Conservation (phyloP, 2,113 vertebrate genomes). For the Labeo rohita region DNA sequence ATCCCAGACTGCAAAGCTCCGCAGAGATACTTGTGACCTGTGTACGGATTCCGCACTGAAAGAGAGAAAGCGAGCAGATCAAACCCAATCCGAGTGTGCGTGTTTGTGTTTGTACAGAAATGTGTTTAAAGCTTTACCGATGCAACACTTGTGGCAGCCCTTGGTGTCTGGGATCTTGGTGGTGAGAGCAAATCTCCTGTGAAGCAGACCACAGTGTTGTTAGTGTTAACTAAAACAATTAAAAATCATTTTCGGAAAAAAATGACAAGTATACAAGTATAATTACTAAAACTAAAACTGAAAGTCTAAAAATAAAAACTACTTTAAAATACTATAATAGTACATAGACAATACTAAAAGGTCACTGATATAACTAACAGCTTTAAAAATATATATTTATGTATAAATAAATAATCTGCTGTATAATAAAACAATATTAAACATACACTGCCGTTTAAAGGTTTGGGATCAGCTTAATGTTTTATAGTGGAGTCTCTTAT, state of each 20-base stretch:
- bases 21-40: constrained; percentile 96
- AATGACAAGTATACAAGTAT: too few species aligned
- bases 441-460: too few species aligned
- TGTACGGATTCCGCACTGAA: constrained; percentile 94
- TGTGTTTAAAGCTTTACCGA: constrained; percentile 78
- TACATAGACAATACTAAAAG: too few species aligned
- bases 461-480: too few species aligned
- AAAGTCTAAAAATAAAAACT: too few species aligned
- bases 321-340: too few species aligned
- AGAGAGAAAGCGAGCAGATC: background rate
- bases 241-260: background rate
- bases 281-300: too few species aligned
- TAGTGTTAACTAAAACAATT: background rate
- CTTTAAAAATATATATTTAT: too few species aligned
- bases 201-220: constrained; percentile 61
- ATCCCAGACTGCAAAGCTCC: constrained; percentile 95
- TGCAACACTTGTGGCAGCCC: constrained; percentile 99
- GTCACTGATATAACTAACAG: too few species aligned
- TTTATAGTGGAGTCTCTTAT: too few species aligned
- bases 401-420: too few species aligned
- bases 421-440: too few species aligned
- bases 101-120: background rate
- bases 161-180: constrained; percentile 99
- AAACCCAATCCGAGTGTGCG: background rate
- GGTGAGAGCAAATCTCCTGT: constrained; percentile 95